Evolutionary conservation across 1,140 invertebrate genomes (phyloP).

Genomic region (Liolophura sinensis): DNA sequence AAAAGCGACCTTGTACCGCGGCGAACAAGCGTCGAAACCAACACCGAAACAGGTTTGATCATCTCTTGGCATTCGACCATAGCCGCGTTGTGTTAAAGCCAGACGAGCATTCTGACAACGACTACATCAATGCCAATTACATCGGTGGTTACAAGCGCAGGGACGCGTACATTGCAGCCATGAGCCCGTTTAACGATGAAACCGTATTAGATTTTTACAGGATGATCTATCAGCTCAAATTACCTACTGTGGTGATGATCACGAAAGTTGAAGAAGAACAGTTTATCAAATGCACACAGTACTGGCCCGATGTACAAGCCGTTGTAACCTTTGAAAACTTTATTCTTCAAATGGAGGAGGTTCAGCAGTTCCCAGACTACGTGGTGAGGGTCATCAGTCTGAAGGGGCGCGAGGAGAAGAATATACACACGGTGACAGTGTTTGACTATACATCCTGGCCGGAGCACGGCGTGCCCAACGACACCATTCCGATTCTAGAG

Average conservation of each 20-base stretch:
- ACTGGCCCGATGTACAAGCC: conserved; percentile 48
- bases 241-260: conserved; percentile 49
- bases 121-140: conserved; percentile 94
- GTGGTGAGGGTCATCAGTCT: conserved; percentile 34
- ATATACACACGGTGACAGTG: conserved; percentile 33
- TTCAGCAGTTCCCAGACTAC: conserved; percentile 43
- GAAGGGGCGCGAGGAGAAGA: not conserved
- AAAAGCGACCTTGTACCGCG: conserved; percentile 25
- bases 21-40: conserved; percentile 31
- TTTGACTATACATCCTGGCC: conserved; percentile 99
- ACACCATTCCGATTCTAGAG: conserved; percentile 96
- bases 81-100: conserved; percentile 37
- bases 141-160: conserved; percentile 42
- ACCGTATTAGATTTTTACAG: conserved; percentile 54
- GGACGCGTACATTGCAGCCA: conserved; percentile 52
- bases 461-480: conserved; percentile 96
- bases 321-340: conserved; percentile 39
- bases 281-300: conserved; percentile 56
- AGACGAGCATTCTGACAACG: conserved; percentile 59
- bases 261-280: conserved; percentile 50
- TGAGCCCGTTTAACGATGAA: conserved; percentile 54
- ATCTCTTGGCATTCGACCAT: conserved; percentile 55
- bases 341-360: conserved; percentile 34
- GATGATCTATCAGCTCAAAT: conserved; percentile 47
- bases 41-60: conserved; percentile 47